phyloP scores from a whole-genome alignment of 2,888 invertebrate genomes.

The Apamea sordens region DNA sequence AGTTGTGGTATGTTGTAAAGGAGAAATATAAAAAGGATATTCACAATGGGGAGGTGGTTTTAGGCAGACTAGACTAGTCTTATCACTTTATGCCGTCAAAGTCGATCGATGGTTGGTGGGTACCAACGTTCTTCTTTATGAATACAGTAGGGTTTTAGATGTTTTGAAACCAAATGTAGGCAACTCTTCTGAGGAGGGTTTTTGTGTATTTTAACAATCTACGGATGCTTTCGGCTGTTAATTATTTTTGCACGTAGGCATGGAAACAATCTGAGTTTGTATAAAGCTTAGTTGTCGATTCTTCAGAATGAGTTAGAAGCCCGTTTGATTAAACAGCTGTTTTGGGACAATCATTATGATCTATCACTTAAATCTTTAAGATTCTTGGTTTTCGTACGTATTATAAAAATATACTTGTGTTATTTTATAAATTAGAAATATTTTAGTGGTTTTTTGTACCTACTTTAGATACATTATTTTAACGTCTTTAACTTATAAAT shows the following conservation, averaged over 20 bases:
- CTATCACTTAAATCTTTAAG: background rate
- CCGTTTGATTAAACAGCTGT: background rate
- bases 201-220: background rate
- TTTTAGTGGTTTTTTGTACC: background rate
- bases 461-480: conserved; percentile 16
- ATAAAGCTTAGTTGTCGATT: background rate
- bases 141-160: background rate
- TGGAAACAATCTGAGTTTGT: background rate
- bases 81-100: conserved; percentile 8
- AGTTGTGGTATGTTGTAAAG: background rate
- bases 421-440: background rate
- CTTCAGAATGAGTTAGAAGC: background rate
- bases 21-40: conserved; percentile 2
- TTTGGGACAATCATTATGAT: background rate
- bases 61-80: background rate
- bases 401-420: background rate
- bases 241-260: background rate
- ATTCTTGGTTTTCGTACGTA: background rate
- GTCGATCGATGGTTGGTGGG: conserved; percentile 22
- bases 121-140: background rate
- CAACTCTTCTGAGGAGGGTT: background rate
- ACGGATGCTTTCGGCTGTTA: background rate
- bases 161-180: background rate
- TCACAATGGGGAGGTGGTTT: background rate
- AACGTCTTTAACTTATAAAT: conserved; percentile 30